Evolutionary conservation across 2,888 invertebrate genomes (phyloP).

Genomic region (Xylota segnis): DNA sequence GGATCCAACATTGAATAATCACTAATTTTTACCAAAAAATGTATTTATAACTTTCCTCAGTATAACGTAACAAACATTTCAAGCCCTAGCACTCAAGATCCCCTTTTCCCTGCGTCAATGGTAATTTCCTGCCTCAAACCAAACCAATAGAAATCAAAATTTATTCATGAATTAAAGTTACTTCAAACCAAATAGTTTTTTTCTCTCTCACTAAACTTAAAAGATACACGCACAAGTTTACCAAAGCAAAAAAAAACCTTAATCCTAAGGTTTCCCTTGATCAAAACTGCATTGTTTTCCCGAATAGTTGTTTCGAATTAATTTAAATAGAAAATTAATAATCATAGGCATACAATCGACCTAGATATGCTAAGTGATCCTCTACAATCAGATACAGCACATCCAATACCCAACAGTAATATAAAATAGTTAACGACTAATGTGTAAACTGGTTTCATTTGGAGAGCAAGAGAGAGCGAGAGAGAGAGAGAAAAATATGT

Average conservation of each 20-base stretch:
- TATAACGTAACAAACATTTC: no score
- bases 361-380: constrained; percentile 75
- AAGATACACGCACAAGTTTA: constrained; percentile 19
- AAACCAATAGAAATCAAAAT: neutral
- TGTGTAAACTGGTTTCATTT: constrained; percentile 69
- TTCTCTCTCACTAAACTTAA: constrained; percentile 5
- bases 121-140: neutral
- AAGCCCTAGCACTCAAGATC: no score
- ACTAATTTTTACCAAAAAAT: no score
- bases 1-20: no score
- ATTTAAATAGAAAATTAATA: constrained; percentile 71
- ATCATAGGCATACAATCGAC: constrained; percentile 69
- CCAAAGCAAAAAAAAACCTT: neutral
- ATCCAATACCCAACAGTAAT: constrained; percentile 15
- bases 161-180: no score
- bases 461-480: neutral
- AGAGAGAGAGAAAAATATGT: constrained; percentile 21
- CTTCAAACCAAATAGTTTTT: neutral
- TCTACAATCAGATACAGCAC: constrained; percentile 55
- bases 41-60: no score
- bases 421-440: constrained; percentile 47
- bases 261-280: constrained; percentile 63
- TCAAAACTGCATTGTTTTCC: constrained; percentile 53
- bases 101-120: no score
- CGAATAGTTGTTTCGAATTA: constrained; percentile 38